These are phyloP conservation scores for Picus viridis DNA, from an alignment of 2,797 vertebrate genomes.

Conservation along the genomic window DNA sequence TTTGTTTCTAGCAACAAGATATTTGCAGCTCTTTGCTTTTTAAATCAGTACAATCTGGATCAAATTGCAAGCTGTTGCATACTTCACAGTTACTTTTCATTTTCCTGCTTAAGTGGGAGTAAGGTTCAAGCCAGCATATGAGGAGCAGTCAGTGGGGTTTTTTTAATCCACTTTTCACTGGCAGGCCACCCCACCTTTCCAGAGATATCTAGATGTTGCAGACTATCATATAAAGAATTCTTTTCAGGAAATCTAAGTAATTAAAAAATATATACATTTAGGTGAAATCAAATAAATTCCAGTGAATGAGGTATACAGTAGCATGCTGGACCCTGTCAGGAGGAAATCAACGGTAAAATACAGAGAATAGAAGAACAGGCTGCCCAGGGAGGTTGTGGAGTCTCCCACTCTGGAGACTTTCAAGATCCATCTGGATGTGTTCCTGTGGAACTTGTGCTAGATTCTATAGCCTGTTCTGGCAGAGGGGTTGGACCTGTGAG, in stretches of 20 bases:
- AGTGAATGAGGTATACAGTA: not conserved
- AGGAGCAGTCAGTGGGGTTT: not conserved
- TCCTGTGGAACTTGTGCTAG: too few relatives aligned
- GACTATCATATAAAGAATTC: not conserved
- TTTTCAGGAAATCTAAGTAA: not conserved
- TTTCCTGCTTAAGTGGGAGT: not conserved
- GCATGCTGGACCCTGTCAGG: not conserved
- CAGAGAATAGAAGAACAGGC: not conserved
- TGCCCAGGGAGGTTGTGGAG: too few relatives aligned
- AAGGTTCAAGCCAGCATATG: not conserved
- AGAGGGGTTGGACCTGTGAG: too few relatives aligned
- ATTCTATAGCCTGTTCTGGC: too few relatives aligned
- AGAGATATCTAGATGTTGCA: not conserved
- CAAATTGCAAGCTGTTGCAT: not conserved
- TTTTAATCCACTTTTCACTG: not conserved
- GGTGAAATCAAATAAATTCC: not conserved
- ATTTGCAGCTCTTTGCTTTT: not conserved
- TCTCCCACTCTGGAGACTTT: too few relatives aligned
- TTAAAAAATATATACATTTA: not conserved
- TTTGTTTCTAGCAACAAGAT: not conserved
- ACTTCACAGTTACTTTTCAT: not conserved
- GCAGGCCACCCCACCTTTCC: not conserved
- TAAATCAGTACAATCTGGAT: not conserved
- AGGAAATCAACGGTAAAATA: not conserved
- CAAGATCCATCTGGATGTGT: too few relatives aligned